Evolutionary conservation across 1,140 invertebrate genomes (phyloP).

Genomic region (Dendroctonus valens): DNA sequence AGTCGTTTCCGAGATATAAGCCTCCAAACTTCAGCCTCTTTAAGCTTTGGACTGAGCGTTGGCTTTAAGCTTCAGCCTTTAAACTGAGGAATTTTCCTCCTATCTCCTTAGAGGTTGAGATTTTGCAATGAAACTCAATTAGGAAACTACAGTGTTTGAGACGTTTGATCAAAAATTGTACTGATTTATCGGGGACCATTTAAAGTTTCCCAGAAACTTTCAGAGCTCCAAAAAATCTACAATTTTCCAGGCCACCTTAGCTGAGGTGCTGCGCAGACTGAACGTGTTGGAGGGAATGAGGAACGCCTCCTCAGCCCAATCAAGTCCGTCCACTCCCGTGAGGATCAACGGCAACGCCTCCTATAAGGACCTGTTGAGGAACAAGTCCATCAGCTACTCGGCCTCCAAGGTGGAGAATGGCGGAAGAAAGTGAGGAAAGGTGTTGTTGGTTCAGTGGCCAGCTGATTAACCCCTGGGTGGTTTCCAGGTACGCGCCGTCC

Average conservation of each 20-base stretch:
- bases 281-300: slow-evolving; percentile 66
- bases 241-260: slow-evolving; percentile 66
- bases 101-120: too few species aligned
- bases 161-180: too few species aligned
- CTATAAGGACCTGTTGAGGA: slow-evolving; percentile 36
- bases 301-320: slow-evolving; percentile 10
- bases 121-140: too few species aligned
- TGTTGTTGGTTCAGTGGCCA: slow-evolving; percentile 1
- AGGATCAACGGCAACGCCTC: slow-evolving; percentile 37
- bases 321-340: slow-evolving; percentile 40
- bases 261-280: slow-evolving; percentile 80
- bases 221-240: background rate
- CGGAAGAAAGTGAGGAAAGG: slow-evolving; percentile 17
- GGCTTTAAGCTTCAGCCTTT: too few species aligned
- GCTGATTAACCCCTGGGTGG: slow-evolving; percentile 13
- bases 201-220: background rate
- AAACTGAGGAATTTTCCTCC: too few species aligned
- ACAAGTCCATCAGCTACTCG: slow-evolving; percentile 27
- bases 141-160: too few species aligned
- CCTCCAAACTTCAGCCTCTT: too few species aligned
- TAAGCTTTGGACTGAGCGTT: too few species aligned
- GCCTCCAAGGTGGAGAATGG: slow-evolving; percentile 27
- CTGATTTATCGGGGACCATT: too few species aligned
- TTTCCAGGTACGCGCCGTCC: slow-evolving; percentile 39
- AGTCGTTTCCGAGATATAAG: too few species aligned